Base-by-base conservation (phyloP, 2,113 vertebrate genomes). In the Apus apus region DNA sequence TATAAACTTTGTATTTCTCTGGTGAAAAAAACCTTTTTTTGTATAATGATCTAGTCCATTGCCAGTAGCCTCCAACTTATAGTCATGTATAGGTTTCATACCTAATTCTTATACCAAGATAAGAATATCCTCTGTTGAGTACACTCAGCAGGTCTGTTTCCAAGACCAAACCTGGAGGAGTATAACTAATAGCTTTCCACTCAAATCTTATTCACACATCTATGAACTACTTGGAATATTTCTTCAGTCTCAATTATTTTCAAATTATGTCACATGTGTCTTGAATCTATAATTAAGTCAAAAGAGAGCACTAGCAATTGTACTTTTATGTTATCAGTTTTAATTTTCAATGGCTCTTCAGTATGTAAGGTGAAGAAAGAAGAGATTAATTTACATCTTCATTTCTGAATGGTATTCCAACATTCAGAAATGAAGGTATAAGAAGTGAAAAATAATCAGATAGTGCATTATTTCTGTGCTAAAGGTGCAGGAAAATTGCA, bases 211-310 rank as follows among this genome's bases (percentile, higher is more conserved):
- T 87, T 94, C 77, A 56, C 21, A 76, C 40, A 82, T 76, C 40
- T 50, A 53, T 65, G 22, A 62, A n/a, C 20, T 66, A 45, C 22
- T 72, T 27, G 1, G 40, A 70, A 27, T 68, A 85, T 91, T 87
- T 89, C 15, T 68, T 87, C 67, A 54, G n/a, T 67, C 58, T 87
- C 66, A 92, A 53, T 89, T 85, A 38, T 87, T 72, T 91, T 85
- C 45, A 73, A 30, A 72, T 86, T 74, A 66, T 2, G 2, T 53
- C 0, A 0, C 38, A n/a, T n/a, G 18, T 56, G 61, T 61, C 21
- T 32, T 87, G 80, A 89, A 82, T 77, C 57, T 48, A 56, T 54
- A 85, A 89, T 85, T 40, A 92, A 89, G 13, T 3, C 16, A 66
- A 68, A 93, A 14, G 4, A 58, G 38, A 78, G 23, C 19, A n/a